phyloP scores from a whole-genome alignment of 2,113 vertebrate genomes.

The Micronycteris hirsuta region DNA sequence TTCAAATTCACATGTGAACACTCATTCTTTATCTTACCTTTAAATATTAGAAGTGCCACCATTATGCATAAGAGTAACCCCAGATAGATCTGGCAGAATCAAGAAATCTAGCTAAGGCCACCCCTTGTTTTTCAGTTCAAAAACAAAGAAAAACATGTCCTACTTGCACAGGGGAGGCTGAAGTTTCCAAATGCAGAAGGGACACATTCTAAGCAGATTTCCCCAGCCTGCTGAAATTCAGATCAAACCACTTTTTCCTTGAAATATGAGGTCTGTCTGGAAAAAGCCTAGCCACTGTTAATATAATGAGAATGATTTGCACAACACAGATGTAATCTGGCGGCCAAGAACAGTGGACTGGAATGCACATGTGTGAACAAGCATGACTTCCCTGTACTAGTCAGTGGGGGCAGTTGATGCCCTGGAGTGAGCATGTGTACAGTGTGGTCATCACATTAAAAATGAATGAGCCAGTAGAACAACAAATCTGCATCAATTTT shows the following conservation, averaged over 20 bases:
- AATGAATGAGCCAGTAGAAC: no score
- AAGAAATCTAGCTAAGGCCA: not conserved
- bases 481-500: no score
- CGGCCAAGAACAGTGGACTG: no score
- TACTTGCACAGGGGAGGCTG: not conserved
- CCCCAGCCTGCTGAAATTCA: not conserved
- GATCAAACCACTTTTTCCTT: not conserved
- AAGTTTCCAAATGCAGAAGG: not conserved
- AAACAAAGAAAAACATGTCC: not conserved
- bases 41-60: not conserved
- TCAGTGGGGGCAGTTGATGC: no score
- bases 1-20: not conserved
- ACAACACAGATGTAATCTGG: no score
- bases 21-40: not conserved
- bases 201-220: not conserved
- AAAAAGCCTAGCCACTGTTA: no score
- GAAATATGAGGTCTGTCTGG: not conserved
- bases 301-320: no score
- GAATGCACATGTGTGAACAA: no score
- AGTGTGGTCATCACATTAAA: no score
- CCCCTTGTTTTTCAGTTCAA: not conserved
- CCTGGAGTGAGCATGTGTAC: no score
- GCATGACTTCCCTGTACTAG: no score
- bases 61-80: rapidly evolving
- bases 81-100: not conserved